phyloP scores from a whole-genome alignment of 2,797 vertebrate species.

The Lepus townsendii region DNA sequence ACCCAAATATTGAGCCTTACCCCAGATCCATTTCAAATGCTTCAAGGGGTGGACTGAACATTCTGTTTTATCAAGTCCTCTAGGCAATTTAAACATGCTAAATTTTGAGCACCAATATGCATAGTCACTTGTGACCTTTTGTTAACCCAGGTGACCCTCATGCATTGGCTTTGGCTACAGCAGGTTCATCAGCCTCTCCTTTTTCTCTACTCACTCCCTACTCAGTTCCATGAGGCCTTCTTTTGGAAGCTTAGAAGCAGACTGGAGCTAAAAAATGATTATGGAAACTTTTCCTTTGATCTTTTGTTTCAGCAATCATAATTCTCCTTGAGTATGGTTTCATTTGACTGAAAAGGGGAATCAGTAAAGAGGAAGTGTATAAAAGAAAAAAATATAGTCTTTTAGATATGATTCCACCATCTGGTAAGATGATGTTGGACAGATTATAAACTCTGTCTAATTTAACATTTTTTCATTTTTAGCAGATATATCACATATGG shows the following conservation, averaged over 20 bases:
- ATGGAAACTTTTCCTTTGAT: background rate
- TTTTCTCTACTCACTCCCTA: background rate
- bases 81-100: background rate
- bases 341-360: background rate
- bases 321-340: conserved; percentile 24
- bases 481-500: background rate
- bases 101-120: background rate
- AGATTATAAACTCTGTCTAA: background rate
- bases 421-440: background rate
- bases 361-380: background rate
- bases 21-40: background rate
- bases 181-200: background rate
- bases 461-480: conserved; percentile 41
- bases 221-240: background rate
- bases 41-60: background rate
- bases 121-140: background rate
- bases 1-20: background rate
- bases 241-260: background rate
- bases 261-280: background rate
- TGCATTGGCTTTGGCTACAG: background rate
- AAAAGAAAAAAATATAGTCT: background rate
- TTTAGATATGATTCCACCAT: background rate
- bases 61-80: background rate
- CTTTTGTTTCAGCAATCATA: background rate
- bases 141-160: background rate